A percentile compares a stretch with the other conserved stretches of the same genome.
Conservation (phyloP, 2,888 invertebrate species). For the Nymphalis polychloros region DNA sequence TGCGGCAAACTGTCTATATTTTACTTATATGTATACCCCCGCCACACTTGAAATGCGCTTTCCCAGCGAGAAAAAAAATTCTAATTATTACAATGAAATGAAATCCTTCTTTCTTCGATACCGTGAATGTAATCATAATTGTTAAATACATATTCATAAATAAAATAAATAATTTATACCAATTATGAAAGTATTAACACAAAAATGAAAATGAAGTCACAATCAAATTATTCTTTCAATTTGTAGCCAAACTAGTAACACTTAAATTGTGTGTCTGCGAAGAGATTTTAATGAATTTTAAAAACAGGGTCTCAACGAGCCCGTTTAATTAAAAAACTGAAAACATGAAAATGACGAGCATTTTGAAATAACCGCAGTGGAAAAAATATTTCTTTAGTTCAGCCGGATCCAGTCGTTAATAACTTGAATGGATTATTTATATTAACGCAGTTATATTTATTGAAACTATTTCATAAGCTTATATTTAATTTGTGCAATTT, state of each 20-base stretch:
- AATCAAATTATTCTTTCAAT: neutral
- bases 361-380: slow-evolving; percentile 2
- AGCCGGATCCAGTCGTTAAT: neutral
- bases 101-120: too few relatives aligned
- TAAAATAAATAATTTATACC: too few relatives aligned
- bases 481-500: neutral
- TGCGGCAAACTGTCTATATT: too few relatives aligned
- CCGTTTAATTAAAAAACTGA: slow-evolving; percentile 7
- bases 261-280: slow-evolving; percentile 2
- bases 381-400: slow-evolving; percentile 1
- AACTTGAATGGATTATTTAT: slow-evolving; percentile 1
- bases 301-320: neutral
- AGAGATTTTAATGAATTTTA: slow-evolving; percentile 5
- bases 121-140: too few relatives aligned
- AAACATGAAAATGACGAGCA: slow-evolving; percentile 6
- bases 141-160: too few relatives aligned
- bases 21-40: too few relatives aligned
- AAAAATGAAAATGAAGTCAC: too few relatives aligned
- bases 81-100: too few relatives aligned
- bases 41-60: too few relatives aligned
- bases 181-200: too few relatives aligned
- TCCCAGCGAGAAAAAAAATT: too few relatives aligned
- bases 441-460: neutral
- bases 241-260: slow-evolving; percentile 1
- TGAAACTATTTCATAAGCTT: neutral